Evolutionary conservation across 1,140 invertebrate species (phyloP).

Genomic region (Drosophila subpulchrella): DNA sequence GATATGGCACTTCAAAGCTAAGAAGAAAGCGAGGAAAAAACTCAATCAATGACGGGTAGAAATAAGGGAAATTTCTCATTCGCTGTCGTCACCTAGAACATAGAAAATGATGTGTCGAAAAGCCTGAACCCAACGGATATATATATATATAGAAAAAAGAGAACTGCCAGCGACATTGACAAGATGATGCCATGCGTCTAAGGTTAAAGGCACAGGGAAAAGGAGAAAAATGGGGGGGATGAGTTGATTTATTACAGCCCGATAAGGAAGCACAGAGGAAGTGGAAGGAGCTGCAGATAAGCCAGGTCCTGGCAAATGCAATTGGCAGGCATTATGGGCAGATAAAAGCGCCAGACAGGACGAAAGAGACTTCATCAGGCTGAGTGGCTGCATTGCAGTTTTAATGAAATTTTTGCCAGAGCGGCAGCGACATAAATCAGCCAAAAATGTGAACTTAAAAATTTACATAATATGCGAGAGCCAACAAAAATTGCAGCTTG

Average conservation of each 20-base stretch:
- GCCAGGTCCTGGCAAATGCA: slow-evolving; percentile 65
- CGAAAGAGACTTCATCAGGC: slow-evolving; percentile 57
- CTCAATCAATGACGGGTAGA: slow-evolving; percentile 54
- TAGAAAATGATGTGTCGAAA: slow-evolving; percentile 78
- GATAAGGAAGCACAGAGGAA: slow-evolving; percentile 35
- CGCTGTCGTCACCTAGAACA: slow-evolving; percentile 57
- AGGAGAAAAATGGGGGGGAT: slow-evolving; percentile 19
- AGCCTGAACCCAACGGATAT: slow-evolving; percentile 17
- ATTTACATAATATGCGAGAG: slow-evolving; percentile 63
- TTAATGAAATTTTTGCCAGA: slow-evolving; percentile 61
- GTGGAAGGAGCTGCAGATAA: slow-evolving; percentile 42
- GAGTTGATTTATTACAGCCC: slow-evolving; percentile 74
- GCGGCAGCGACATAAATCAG: slow-evolving; percentile 27
- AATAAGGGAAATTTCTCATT: slow-evolving; percentile 73
- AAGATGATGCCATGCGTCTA: slow-evolving; percentile 60
- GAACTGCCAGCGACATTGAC: slow-evolving; percentile 61
- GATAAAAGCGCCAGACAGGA: slow-evolving; percentile 42
- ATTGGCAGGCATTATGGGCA: slow-evolving; percentile 69
- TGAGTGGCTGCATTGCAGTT: slow-evolving; percentile 64
- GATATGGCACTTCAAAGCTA: slow-evolving; percentile 59
- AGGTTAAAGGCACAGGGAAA: slow-evolving; percentile 45
- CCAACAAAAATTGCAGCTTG: slow-evolving; percentile 16
- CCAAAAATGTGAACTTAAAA: slow-evolving; percentile 41
- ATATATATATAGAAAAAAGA: slow-evolving; percentile 38
- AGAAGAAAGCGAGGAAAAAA: slow-evolving; percentile 11